Percentiles rank a stretch among this genome's conserved stretches.
These are phyloP conservation scores for Spondyliosoma cantharus DNA, from an alignment of 2,797 vertebrate genomes.

Conservation along the genomic window DNA sequence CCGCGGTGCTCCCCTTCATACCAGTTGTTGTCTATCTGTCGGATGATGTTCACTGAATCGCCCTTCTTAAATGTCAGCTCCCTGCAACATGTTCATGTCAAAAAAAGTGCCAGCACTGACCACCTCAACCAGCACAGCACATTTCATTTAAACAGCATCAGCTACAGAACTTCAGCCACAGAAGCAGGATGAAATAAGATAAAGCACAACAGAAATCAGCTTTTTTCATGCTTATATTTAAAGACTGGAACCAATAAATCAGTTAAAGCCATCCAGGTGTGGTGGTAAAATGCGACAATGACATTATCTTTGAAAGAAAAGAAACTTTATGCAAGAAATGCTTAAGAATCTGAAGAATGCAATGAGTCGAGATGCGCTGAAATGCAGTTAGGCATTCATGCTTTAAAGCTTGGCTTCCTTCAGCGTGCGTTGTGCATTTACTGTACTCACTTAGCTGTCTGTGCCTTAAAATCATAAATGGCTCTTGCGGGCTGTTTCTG, in stretches of 20 bases:
- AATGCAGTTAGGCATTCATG: slow-evolving; percentile 40
- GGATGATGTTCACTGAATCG: slow-evolving; percentile 95
- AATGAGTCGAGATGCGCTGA: slow-evolving; percentile 12
- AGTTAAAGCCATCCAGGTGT: slow-evolving; percentile 21
- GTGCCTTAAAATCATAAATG: slow-evolving; percentile 99
- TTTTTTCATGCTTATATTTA: slow-evolving; percentile 36
- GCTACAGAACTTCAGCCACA: slow-evolving; percentile 29
- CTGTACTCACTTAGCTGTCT: slow-evolving; percentile 98
- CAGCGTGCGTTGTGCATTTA: background rate
- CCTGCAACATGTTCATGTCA: slow-evolving; percentile 84
- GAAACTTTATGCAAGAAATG: slow-evolving; percentile 1
- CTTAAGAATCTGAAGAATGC: slow-evolving; percentile 7
- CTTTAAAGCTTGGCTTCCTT: slow-evolving; percentile 20
- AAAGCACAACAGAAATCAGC: background rate
- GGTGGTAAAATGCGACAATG: background rate
- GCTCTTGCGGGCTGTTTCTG: slow-evolving; percentile 97
- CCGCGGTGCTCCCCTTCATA: slow-evolving; percentile 96
- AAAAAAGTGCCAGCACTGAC: background rate
- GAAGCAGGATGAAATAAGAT: slow-evolving; percentile 18
- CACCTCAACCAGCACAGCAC: background rate
- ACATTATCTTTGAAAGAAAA: slow-evolving; percentile 21
- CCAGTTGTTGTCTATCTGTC: slow-evolving; percentile 99
- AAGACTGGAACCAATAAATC: slow-evolving; percentile 1
- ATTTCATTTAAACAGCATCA: slow-evolving; percentile 7
- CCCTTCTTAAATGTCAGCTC: slow-evolving; percentile 99